Conservation (phyloP, 2,797 vertebrate species). For the Eulemur albifrons region DNA sequence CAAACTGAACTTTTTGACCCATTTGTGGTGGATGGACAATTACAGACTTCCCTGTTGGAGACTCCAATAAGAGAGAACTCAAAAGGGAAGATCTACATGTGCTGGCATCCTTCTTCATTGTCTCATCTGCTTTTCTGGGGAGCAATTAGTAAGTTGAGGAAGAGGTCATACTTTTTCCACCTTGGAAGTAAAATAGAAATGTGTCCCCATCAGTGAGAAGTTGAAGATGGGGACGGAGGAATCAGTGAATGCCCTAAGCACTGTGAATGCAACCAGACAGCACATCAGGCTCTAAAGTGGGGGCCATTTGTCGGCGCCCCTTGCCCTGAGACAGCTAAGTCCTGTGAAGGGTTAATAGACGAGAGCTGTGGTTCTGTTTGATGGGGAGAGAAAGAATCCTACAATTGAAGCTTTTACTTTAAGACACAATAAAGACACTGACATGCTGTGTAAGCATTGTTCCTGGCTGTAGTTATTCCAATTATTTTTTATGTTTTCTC, state of each 20-base stretch:
- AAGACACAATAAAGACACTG: conserved; percentile 81
- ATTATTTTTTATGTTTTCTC: conserved; percentile 86
- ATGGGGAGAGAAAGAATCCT: conserved; percentile 54
- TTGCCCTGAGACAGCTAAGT: background rate
- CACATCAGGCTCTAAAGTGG: background rate
- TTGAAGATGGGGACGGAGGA: background rate
- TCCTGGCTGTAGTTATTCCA: conserved; percentile 79
- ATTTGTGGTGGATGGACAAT: background rate
- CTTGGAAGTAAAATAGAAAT: background rate
- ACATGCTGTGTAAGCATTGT: conserved; percentile 83
- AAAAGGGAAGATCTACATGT: background rate
- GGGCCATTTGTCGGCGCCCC: background rate
- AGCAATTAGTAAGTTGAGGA: background rate
- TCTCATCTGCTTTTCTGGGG: background rate
- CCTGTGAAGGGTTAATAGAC: conserved; percentile 53
- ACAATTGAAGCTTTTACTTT: conserved; percentile 76
- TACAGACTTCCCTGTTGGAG: background rate
- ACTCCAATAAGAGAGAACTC: background rate
- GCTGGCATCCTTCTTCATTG: background rate
- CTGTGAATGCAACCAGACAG: background rate
- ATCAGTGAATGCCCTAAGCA: background rate
- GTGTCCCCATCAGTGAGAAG: background rate
- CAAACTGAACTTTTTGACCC: background rate
- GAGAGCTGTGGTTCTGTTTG: background rate
- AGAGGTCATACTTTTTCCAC: background rate